Base-by-base conservation (phyloP, 2,113 vertebrate species). In the Phainopepla nitens region DNA sequence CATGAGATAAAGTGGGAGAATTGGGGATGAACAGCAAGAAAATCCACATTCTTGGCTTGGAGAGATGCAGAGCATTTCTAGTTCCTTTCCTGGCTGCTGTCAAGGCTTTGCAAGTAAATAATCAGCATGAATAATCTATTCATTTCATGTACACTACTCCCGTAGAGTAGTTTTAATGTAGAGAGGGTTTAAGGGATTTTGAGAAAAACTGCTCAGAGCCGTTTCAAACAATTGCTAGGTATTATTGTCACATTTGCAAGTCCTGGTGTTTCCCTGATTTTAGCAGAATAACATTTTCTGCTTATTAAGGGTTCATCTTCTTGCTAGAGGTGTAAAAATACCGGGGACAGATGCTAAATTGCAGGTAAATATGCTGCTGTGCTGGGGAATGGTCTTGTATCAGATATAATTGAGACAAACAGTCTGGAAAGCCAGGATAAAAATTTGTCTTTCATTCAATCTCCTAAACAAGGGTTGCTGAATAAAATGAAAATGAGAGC, bases 41-140 rank as follows among this genome's bases (percentile, higher is more conserved):
- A 92, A 96, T 88, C 88, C 90, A 91, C 90, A 95, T 93, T 91
- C 82, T 92, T 96, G 84, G 76, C 88, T 91, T 66, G 56, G 35
- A 73, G 71, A 82, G 81, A 88, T 0, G 1, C 39, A 61, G 73
- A 88, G 44, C 31, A 15, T 69, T 93, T 79, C 84, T 80, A 68
- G 42, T 66, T 91, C 87, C 61, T 36, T 94, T 77, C 44, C 68
- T 68, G 44, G 36, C 53, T 92, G 51, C 76, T 89, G 41, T 78
- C 41, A 92, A 81, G 73, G 73, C 44, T 95, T 86, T 94, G 64
- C 71, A 86, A 85, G 79, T 36, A 86, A 90, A 85, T 58, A 93
- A 90, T 88, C 39, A 62, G 51, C 6, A 4, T 90, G 93, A 90
- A 51, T 88, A 78, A 82, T 65, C 75, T 64, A 42, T 65, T 60